Base-by-base conservation (phyloP, 1,140 invertebrate genomes). In the Teleopsis dalmanni region DNA sequence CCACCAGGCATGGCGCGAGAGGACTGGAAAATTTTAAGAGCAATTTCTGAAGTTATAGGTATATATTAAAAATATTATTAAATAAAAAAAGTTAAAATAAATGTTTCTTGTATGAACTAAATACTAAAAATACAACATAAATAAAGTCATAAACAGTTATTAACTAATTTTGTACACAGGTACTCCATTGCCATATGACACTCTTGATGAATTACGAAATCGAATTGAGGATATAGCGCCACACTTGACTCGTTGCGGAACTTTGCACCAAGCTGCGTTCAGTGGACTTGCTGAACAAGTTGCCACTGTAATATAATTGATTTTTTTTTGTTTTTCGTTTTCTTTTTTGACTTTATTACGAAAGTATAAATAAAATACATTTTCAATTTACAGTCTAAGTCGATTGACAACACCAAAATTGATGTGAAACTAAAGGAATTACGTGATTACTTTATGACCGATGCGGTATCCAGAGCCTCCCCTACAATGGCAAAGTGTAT, bases 401-500 rank as follows among this genome's bases (percentile, higher is more conserved):
- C 52, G 40, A 62, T 62, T 54, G 54, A 57, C 42, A 61, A 62
- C 43, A 56, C 48, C 16, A 33, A 80, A 27, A 65, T 97, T 27
- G 83, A 87, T 53, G 80, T 95, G 0, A 82, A 85, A 56, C 77
- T 88, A 47, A 87, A 85, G 65, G 75, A 81, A 38, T 75, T 99
- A 27, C 84, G 90, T 72, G 94, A 99, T 71, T 99, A 91, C 75
- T 99, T 91, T 73, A 98, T 99, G 93, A 99, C 97, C 9, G 91
- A 99, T 72, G 75, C 85, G 6, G 93, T 99, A 59, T 92, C 89
- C 48, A 78, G 95, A 66, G 91, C 95, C n/a, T 98, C 95, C 13
- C 83, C 87, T 48, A 98, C 95, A 25, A 99, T 99, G 97, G 92
- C 95, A 21, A 96, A 98, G 74, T 99, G 96, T 75, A 85, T 98